A percentile compares a stretch with the other conserved stretches of the same genome.
Evolutionary conservation across 1,140 invertebrate species (phyloP).

Genomic region (Samia ricini): DNA sequence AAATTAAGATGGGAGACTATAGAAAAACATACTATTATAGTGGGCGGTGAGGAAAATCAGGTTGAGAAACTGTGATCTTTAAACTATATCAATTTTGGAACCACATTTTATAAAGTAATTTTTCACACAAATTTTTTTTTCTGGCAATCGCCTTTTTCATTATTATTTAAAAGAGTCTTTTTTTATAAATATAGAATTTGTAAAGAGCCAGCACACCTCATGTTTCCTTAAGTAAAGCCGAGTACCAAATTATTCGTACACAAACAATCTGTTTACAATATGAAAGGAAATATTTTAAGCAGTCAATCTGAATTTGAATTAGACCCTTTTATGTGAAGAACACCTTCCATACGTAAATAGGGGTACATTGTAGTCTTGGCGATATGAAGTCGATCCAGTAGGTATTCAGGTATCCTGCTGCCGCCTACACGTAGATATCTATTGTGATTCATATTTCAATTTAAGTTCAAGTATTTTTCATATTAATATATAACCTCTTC

Average conservation of each 20-base stretch:
- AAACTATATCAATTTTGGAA: too few relatives aligned
- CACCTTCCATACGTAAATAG: constrained; percentile 33
- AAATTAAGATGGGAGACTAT: too few relatives aligned
- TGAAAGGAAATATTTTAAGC: constrained; percentile 33
- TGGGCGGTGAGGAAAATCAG: too few relatives aligned
- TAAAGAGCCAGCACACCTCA: neutral
- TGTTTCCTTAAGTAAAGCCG: neutral
- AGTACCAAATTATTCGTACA: constrained; percentile 9
- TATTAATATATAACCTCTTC: constrained; percentile 16
- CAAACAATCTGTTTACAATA: constrained; percentile 17
- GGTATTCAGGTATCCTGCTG: constrained; percentile 44
- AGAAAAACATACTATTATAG: too few relatives aligned
- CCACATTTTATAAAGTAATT: too few relatives aligned
- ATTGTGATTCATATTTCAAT: constrained; percentile 59
- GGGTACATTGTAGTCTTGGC: constrained; percentile 43
- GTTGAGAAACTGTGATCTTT: too few relatives aligned
- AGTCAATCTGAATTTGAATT: constrained; percentile 43
- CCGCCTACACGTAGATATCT: constrained; percentile 34
- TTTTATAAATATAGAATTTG: neutral
- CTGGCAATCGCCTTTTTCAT: too few relatives aligned
- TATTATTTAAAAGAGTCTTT: neutral
- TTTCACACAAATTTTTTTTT: too few relatives aligned
- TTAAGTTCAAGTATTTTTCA: constrained; percentile 50
- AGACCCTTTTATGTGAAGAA: constrained; percentile 30
- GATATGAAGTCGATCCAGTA: constrained; percentile 52